These are phyloP conservation scores for Cyprinodon tularosa DNA, from an alignment of 2,113 vertebrate genomes.

Conservation along the genomic window DNA sequence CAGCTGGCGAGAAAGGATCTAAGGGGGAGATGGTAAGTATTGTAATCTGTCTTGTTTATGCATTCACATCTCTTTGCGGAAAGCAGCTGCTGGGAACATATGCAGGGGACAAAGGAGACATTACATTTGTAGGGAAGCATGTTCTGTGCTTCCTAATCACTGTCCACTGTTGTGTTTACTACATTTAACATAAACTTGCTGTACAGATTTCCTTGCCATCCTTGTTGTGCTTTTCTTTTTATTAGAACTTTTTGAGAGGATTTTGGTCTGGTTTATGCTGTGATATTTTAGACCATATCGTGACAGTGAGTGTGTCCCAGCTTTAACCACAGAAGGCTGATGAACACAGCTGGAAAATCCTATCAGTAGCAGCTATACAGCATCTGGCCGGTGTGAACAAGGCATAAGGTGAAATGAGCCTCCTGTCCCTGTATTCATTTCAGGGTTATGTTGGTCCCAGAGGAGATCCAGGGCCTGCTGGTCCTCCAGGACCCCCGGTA, in stretches of 20 bases:
- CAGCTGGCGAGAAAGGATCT: slow-evolving; percentile 87
- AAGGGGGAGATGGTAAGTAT: slow-evolving; percentile 86
- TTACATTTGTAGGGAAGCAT: slow-evolving; percentile 48
- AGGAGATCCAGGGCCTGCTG: slow-evolving; percentile 82
- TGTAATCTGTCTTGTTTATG: slow-evolving; percentile 52
- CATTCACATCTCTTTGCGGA: slow-evolving; percentile 24
- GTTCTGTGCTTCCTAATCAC: slow-evolving; percentile 47
- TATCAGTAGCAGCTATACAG: slow-evolving; percentile 48
- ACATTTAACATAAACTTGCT: slow-evolving; percentile 46
- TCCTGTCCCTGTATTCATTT: slow-evolving; percentile 40
- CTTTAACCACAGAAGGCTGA: slow-evolving; percentile 64
- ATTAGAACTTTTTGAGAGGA: slow-evolving; percentile 63
- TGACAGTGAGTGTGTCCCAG: slow-evolving; percentile 56
- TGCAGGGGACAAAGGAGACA: slow-evolving; percentile 36
- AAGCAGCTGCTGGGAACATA: slow-evolving; percentile 58
- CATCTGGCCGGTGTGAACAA: slow-evolving; percentile 43
- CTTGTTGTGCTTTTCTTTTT: slow-evolving; percentile 48
- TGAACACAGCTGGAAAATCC: slow-evolving; percentile 73
- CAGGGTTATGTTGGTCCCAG: slow-evolving; percentile 82
- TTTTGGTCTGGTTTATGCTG: slow-evolving; percentile 53
- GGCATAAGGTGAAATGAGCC: slow-evolving; percentile 43
- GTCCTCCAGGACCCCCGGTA: slow-evolving; percentile 83
- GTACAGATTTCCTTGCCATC: slow-evolving; percentile 42
- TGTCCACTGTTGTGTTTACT: slow-evolving; percentile 49
- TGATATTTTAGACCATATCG: slow-evolving; percentile 35